Conservation (phyloP, 2,113 vertebrate species). For the Salvelinus alpinus region DNA sequence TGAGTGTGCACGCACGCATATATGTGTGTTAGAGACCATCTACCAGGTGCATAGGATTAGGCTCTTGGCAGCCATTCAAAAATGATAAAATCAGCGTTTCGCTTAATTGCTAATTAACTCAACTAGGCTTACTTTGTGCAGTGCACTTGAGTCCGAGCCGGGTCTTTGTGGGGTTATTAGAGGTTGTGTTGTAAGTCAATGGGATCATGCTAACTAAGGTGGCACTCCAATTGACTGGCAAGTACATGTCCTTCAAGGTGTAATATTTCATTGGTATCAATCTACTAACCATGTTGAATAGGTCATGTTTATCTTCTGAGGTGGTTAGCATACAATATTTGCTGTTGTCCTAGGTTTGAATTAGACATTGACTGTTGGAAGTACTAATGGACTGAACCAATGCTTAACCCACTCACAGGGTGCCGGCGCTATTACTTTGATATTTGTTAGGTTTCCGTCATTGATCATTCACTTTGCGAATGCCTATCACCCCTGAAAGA, state of each 20-base stretch:
- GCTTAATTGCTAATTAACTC: not conserved
- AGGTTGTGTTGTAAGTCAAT: not conserved
- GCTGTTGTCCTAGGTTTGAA: not conserved
- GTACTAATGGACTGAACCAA: too few species aligned
- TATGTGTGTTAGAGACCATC: not conserved
- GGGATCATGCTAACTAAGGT: too few species aligned
- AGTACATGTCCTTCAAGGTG: not conserved
- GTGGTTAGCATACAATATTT: not conserved
- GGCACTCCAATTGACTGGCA: not conserved
- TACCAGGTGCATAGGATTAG: not conserved
- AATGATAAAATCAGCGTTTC: not conserved
- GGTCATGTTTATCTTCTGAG: too few species aligned
- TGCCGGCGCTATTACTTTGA: too few species aligned
- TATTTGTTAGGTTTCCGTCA: too few species aligned
- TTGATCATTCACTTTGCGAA: too few species aligned
- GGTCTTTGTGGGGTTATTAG: not conserved
- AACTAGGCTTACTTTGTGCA: not conserved
- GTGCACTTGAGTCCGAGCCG: not conserved
- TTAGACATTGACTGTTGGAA: too few species aligned
- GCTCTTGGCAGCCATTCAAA: not conserved
- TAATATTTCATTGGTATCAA: not conserved
- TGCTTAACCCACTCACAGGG: too few species aligned
- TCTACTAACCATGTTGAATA: too few species aligned
- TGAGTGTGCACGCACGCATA: too few species aligned
- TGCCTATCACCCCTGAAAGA: not conserved